A percentile compares a stretch with the other conserved stretches of the same genome.
phyloP scores from a whole-genome alignment of 2,113 vertebrate species.

The Ciconia boyciana region DNA sequence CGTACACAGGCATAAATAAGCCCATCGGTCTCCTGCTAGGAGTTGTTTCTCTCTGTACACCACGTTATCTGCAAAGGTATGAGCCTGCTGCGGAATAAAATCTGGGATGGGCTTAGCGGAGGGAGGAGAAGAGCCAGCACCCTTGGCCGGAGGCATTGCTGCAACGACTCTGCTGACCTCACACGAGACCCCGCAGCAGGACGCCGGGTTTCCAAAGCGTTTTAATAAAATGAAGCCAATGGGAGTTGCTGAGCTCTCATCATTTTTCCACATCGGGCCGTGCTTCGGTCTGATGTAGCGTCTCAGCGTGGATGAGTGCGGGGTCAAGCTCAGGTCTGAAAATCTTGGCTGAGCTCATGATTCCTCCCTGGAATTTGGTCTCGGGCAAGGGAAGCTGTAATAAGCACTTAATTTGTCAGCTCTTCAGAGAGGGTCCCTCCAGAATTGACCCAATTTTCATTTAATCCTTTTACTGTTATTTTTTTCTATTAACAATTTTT shows the following conservation, averaged over 20 bases:
- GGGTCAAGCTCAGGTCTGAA: slow-evolving; percentile 26
- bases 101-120: not conserved
- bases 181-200: accelerated
- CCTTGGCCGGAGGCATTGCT: not conserved
- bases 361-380: not conserved
- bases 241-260: not conserved
- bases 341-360: not conserved
- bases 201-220: not conserved
- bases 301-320: not conserved
- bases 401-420: slow-evolving; percentile 11
- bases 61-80: accelerated
- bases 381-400: not conserved
- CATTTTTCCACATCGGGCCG: accelerated
- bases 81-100: accelerated
- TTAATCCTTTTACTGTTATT: not conserved
- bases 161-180: not conserved
- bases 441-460: not conserved
- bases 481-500: not conserved
- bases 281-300: not conserved
- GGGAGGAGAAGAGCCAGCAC: not conserved
- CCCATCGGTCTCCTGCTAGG: not conserved
- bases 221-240: accelerated
- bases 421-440: not conserved
- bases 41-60: not conserved
- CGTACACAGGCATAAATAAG: accelerated